These are phyloP conservation scores for Pangasius mekongensis DNA, from an alignment of 2,797 vertebrate genomes.

Conservation along the genomic window DNA sequence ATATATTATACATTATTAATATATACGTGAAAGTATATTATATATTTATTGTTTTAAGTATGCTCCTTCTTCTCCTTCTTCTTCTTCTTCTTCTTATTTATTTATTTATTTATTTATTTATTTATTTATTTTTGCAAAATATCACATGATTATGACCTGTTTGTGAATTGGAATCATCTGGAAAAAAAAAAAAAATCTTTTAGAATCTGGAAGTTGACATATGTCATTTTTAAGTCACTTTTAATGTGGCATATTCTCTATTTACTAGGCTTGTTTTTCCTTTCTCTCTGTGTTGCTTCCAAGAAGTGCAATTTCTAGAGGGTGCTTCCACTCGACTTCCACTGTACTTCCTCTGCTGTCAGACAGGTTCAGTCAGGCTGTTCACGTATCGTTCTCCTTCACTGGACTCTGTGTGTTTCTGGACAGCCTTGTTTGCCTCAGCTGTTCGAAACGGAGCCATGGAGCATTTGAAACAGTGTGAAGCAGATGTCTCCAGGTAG, in stretches of 20 bases:
- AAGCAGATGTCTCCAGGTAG: slow-evolving; percentile 68
- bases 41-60: not conserved
- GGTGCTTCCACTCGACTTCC: slow-evolving; percentile 30
- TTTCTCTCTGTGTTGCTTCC: not conserved
- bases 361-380: slow-evolving; percentile 25
- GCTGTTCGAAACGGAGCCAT: slow-evolving; percentile 46
- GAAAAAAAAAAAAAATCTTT: not conserved
- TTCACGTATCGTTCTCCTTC: slow-evolving; percentile 19
- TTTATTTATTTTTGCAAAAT: not conserved
- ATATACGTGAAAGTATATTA: not conserved
- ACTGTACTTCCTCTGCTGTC: slow-evolving; percentile 10
- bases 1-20: not conserved
- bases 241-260: not conserved
- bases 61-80: not conserved
- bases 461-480: slow-evolving; percentile 65
- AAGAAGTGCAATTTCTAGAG: slow-evolving; percentile 2
- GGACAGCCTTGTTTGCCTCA: slow-evolving; percentile 53
- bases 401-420: slow-evolving; percentile 6
- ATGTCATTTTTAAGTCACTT: not conserved
- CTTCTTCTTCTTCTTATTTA: not conserved
- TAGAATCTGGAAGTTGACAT: not conserved
- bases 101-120: not conserved
- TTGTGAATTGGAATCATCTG: not conserved
- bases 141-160: not conserved
- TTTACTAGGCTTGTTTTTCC: not conserved